Base-by-base conservation (phyloP, 2,888 invertebrate genomes). In the Cybosia mesomella region DNA sequence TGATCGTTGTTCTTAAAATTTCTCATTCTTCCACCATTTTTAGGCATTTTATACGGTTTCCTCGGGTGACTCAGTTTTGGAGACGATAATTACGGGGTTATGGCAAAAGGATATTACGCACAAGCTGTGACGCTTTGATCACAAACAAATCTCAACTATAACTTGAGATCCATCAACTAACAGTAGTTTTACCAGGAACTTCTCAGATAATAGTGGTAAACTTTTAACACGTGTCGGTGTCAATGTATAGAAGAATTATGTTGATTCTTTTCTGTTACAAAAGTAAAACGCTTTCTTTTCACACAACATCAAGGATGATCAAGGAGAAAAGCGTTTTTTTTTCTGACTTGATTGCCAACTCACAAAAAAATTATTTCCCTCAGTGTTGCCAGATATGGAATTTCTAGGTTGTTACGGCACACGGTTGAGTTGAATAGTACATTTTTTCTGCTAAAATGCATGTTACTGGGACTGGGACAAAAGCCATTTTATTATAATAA, bases 1-100 rank as follows among this genome's bases (percentile, higher is more conserved):
- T 91, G 92, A 70, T 92, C 92, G 80, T 72, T 85, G 66, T 91
- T 92, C 82, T 89, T 94, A 88, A 91, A 93, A 73, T 89, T 93
- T 75, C 92, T 89, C 21, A 88, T 82, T 80, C 92, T 88, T 71
- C 90, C 89, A 62, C 92, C 94, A 78, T 95, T 95, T 87, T 93
- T 95, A 54, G 95, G 95, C 95, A 95, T 95, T 63, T 74, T 91
- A 68, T 32, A 54, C 0, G 22, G n/a, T 36, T 53, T 63, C 32
- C 66, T 61, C 57, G 43, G 24, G 36, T 67, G 43, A 68, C 32
- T 54, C 55, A 43, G 32, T 32, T 64, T 60, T 32, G 24, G 21
- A 62, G 24, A 62, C 24, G n/a, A 55, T 7, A 34, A 18, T 15
- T 13, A 3, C n/a, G 49, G 49, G 49, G 49, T 49, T 61, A 55